phyloP scores from a whole-genome alignment of 1,140 invertebrate species.

The Microplitis mediator region DNA sequence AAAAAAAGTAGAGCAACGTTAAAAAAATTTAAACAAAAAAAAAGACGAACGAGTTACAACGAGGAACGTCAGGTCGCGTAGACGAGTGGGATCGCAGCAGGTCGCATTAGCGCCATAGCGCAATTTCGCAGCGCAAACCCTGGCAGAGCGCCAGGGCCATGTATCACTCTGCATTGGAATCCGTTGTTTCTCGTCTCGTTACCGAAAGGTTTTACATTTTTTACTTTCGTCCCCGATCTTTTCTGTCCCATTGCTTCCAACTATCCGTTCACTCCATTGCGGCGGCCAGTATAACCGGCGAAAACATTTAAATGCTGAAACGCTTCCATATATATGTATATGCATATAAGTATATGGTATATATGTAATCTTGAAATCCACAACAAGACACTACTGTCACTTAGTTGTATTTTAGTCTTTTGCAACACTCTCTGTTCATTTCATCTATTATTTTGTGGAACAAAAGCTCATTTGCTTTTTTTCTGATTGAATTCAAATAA shows the following conservation, averaged over 20 bases:
- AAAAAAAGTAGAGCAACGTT: not conserved
- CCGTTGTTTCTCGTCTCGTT: slow-evolving; percentile 54
- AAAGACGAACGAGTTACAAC: slow-evolving; percentile 15
- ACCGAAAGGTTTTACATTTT: slow-evolving; percentile 43
- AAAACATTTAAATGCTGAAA: no score
- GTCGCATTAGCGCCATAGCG: slow-evolving; percentile 45
- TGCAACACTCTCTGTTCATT: no score
- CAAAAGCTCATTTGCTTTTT: no score
- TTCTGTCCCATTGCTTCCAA: slow-evolving; percentile 3
- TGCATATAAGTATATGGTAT: no score
- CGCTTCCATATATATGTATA: no score
- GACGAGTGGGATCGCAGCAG: slow-evolving; percentile 43
- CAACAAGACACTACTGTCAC: no score
- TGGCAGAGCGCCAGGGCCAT: slow-evolving; percentile 48
- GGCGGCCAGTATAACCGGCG: not conserved
- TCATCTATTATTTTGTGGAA: no score
- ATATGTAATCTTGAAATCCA: no score
- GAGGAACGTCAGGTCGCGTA: slow-evolving; percentile 37
- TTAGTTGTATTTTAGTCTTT: no score
- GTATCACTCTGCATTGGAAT: slow-evolving; percentile 53
- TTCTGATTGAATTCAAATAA: no score
- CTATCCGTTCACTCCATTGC: not conserved
- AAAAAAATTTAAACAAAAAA: slow-evolving; percentile 19
- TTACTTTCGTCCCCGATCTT: slow-evolving; percentile 31
- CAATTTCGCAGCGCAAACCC: slow-evolving; percentile 51